Conservation (phyloP, 2,113 vertebrate genomes). For the Coregonus clupeaformis region DNA sequence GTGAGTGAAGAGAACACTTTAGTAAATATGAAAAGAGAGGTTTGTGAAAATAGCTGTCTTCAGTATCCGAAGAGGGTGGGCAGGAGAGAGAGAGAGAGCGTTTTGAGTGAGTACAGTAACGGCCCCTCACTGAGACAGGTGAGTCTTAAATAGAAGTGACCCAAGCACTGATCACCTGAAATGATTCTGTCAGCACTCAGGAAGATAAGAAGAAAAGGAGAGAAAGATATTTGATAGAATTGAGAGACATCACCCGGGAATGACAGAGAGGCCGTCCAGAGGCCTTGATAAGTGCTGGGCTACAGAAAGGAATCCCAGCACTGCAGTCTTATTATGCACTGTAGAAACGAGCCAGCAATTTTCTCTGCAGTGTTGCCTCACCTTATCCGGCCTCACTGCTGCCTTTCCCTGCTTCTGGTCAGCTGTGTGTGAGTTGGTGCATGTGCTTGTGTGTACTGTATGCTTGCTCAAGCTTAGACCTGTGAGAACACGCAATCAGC, state of each 20-base stretch:
- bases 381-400: neutral
- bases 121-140: neutral
- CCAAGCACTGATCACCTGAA: neutral
- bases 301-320: neutral
- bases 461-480: neutral
- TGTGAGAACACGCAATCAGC: neutral
- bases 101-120: no score
- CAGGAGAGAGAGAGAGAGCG: neutral
- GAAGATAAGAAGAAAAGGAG: neutral
- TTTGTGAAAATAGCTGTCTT: no score
- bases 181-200: neutral
- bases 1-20: constrained; percentile 27
- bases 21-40: no score
- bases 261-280: neutral
- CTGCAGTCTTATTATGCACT: no score
- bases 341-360: neutral
- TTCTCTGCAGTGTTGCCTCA: neutral
- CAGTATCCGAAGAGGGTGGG: neutral
- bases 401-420: neutral
- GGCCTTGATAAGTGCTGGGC: neutral
- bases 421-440: neutral
- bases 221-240: neutral
- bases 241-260: neutral
- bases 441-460: neutral
- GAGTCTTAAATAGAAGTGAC: neutral